Base-by-base conservation (phyloP, 1,140 invertebrate species). In the Mamestra configurata region DNA sequence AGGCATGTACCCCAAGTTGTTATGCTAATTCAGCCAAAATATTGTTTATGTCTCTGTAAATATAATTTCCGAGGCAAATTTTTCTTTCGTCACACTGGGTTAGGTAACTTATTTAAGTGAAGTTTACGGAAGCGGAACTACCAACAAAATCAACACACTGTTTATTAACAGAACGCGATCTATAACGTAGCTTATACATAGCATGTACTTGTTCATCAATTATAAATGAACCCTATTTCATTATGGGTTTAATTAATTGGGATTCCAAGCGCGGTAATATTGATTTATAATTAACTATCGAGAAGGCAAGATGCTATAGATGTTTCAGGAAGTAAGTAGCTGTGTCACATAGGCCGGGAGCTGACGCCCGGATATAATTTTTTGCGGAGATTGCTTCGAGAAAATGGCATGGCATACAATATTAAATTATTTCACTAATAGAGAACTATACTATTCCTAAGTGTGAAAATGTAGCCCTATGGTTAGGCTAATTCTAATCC, bases 161-260 rank as follows among this genome's bases (percentile, higher is more conserved):
- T 59, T 15, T 6, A 59, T 59, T 15, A 59, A 59, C 7, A 31
- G 13, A 27, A 31, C 13, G 31, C 55, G 55, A 13, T 20, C 35
- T 40, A 35, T 20, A 8, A 22, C 2, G 1, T 13, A 40, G 18
- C 15, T 10, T 18, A 35, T 53, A 31, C 13, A 59, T 27, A 66
- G 35, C 20, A 1, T 31, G 35, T 40, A 64, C 27, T 20, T n/a
- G 15, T 64, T 18, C n/a, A 66, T 20, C 10, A 66, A 40, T 66
- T 20, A 66, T 20, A 49, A 70, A 70, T 49, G 27, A 70, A 70
- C 37, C 22, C 43, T 27, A 70, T 70, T 70, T 46, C 43, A 51
- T 72, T 53, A 72, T 55, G 70, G 51, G 51, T 53, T 72, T 35
- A 72, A 72, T 72, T 72, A 55, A 72, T 72, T 55, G 27, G 49